These are phyloP conservation scores for Bicyclus anynana DNA, from an alignment of 1,140 invertebrate species.

Conservation along the genomic window DNA sequence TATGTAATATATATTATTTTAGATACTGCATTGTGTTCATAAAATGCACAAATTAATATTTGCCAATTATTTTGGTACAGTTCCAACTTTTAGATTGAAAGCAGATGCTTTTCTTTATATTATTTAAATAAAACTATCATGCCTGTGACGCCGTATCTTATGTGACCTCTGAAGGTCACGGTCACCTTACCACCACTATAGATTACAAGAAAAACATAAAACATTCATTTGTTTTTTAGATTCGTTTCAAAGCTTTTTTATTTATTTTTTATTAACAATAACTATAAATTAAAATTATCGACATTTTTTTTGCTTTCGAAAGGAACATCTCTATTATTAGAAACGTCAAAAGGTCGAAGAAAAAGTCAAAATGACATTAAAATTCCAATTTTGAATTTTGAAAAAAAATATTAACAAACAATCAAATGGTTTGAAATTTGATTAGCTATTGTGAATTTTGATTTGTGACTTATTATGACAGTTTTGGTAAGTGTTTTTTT, in stretches of 20 bases:
- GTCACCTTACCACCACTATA: constrained; percentile 32
- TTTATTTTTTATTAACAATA: too few species aligned
- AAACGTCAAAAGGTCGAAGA: background rate
- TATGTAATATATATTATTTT: background rate
- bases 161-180: constrained; percentile 65
- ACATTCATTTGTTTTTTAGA: background rate
- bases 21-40: background rate
- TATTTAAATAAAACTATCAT: constrained; percentile 24
- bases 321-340: background rate
- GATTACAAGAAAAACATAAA: constrained; percentile 2
- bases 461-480: too few species aligned
- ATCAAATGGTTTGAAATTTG: background rate
- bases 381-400: background rate
- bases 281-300: background rate
- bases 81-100: constrained; percentile 22
- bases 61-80: constrained; percentile 13
- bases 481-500: constrained; percentile 45
- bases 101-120: constrained; percentile 15
- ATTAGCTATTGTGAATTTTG: too few species aligned
- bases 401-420: background rate
- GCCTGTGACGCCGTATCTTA: constrained; percentile 29
- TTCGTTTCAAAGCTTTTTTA: background rate
- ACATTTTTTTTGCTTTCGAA: background rate
- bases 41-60: background rate
- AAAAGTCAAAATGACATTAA: background rate